Base-by-base conservation (phyloP, 2,797 vertebrate species). In the Propithecus perrieri region DNA sequence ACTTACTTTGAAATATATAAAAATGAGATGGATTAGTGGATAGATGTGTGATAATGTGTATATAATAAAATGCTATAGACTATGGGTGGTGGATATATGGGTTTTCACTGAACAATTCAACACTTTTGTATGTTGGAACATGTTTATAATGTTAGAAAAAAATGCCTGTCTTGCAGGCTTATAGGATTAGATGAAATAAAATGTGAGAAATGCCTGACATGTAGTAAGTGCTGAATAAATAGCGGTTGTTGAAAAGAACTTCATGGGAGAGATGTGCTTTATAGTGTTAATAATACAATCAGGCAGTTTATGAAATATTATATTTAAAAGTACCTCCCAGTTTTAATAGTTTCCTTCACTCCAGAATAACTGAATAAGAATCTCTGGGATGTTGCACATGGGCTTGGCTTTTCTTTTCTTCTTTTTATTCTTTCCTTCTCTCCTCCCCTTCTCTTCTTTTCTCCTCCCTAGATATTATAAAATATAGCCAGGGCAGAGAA, bases 241-340 rank as follows among this genome's bases (percentile, higher is more conserved):
- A 90, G 30, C 35, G 41, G 48, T 57, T 85, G 18, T 43, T 83
- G 17, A 83, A 81, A 59, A 87, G 24, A 14, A 69, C 41, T 53
- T 92, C 14, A 50, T 69, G 9, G 24, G 38, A 91, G 61, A 91
- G 61, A 63, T 3, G 53, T 76, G 46, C 53, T 88, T 78, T 88
- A 30, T 79, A 50, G 22, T 22, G 26, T 85, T 28, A 48, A 5
- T 80, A 75, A 69, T 59, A 81, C 4, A 61, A 38, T 46, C 43
- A 75, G 15, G 41, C 41, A 85, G 75, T 85, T 89, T 80, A 85
- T 89, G 30, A 92, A 65, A 76, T 87, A 24, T 89, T 94, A 76
- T 87, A 30, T 89, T 94, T 80, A 59, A 72, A 79, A 78, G 28
- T 53, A 71, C 30, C 41, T 89, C 35, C 30, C 61, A 85, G 7